Conservation (phyloP, 2,888 invertebrate species). For the Tortricodes alternella region DNA sequence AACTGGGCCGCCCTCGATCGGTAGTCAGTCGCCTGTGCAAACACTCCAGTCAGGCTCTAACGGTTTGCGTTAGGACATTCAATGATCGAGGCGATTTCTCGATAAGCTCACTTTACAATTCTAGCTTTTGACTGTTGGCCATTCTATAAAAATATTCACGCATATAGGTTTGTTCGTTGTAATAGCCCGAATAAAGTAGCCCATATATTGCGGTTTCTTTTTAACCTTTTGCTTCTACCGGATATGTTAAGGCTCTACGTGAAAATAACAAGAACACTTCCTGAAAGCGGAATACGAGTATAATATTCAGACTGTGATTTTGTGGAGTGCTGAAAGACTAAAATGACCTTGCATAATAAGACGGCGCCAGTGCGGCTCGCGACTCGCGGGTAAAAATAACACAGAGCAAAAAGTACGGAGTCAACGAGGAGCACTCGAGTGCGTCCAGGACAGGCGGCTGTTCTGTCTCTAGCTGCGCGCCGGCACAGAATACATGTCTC, state of each 20-base stretch:
- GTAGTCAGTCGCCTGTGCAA: slow-evolving; percentile 20
- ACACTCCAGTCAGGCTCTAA: slow-evolving; percentile 11
- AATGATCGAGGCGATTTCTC: slow-evolving; percentile 20
- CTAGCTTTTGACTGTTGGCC: not conserved
- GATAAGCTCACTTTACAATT: slow-evolving; percentile 18
- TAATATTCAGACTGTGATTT: slow-evolving; percentile 45
- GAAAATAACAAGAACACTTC: slow-evolving; percentile 33
- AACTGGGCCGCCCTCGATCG: slow-evolving; percentile 21
- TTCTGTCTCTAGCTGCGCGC: too few species aligned
- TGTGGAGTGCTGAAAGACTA: slow-evolving; percentile 49
- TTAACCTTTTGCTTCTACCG: too few species aligned
- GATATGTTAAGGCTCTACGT: slow-evolving; percentile 12
- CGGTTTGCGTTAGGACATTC: slow-evolving; percentile 21
- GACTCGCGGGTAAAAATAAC: slow-evolving; percentile 36
- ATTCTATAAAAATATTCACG: not conserved
- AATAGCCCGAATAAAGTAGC: not conserved
- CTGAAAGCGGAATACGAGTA: slow-evolving; percentile 40
- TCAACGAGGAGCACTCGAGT: slow-evolving; percentile 5
- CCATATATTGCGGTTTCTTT: too few species aligned
- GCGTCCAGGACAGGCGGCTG: slow-evolving; percentile 1
- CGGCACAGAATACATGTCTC: too few species aligned
- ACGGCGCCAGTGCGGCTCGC: slow-evolving; percentile 45
- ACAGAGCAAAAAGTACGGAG: slow-evolving; percentile 32
- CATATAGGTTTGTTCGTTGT: not conserved
- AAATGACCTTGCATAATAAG: slow-evolving; percentile 59